These are phyloP conservation scores for Drosophila anomalata DNA, from an alignment of 2,888 invertebrate genomes.

Conservation along the genomic window DNA sequence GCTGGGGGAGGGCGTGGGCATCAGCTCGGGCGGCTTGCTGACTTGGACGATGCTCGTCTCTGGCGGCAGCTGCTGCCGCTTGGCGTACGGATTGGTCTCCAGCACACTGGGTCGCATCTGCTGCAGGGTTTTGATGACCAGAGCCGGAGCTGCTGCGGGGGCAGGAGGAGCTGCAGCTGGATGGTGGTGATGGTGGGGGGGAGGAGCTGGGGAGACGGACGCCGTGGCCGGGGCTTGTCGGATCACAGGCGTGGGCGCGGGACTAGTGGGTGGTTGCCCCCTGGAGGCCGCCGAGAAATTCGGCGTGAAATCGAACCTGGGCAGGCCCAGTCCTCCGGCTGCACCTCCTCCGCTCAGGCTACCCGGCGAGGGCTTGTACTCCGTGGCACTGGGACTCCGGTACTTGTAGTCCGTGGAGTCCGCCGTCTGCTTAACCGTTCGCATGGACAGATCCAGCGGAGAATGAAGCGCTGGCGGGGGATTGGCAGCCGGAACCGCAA, in stretches of 20 bases:
- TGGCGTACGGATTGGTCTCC: constrained; percentile 79
- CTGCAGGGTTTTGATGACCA: constrained; percentile 66
- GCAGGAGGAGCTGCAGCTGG: background rate
- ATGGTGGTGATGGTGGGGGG: background rate
- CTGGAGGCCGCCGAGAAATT: constrained; percentile 85
- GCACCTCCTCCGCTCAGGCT: constrained; percentile 49
- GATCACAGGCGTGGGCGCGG: constrained; percentile 51
- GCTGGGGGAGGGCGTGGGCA: constrained; percentile 28
- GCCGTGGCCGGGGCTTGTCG: constrained; percentile 48
- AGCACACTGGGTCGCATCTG: constrained; percentile 80
- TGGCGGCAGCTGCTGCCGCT: constrained; percentile 61
- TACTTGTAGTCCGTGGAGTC: constrained; percentile 89
- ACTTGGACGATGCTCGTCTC: constrained; percentile 63
- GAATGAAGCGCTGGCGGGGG: constrained; percentile 83
- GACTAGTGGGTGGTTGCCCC: constrained; percentile 19
- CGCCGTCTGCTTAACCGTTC: constrained; percentile 94
- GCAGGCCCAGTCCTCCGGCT: constrained; percentile 84
- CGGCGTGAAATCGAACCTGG: constrained; percentile 91
- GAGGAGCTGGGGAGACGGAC: constrained; percentile 10
- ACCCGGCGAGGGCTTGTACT: constrained; percentile 20
- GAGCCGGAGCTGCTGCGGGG: constrained; percentile 25
- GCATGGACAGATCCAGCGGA: constrained; percentile 94
- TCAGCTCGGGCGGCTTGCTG: constrained; percentile 15
- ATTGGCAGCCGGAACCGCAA: constrained; percentile 13
- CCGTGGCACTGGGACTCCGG: constrained; percentile 33